Conservation (phyloP, 2,113 vertebrate genomes). For the Balaenoptera acutorostrata region DNA sequence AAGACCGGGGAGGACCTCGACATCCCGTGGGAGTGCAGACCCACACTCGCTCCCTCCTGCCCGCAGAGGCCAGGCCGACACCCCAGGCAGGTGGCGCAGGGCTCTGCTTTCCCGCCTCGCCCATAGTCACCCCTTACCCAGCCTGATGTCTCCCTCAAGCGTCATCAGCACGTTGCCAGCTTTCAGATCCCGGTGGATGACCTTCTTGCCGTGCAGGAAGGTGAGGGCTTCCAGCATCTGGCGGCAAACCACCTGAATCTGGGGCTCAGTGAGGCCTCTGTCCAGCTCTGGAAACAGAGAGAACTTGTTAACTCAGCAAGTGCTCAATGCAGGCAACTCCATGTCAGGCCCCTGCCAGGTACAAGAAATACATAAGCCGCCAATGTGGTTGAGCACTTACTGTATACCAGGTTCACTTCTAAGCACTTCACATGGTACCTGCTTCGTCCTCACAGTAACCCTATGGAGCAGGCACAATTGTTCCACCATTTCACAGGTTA, state of each 20-base stretch:
- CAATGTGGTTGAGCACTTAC: rapidly evolving
- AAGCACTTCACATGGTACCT: not conserved
- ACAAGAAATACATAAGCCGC: not conserved
- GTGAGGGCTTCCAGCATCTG: slow-evolving; percentile 94
- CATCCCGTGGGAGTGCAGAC: not conserved
- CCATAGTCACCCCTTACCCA: slow-evolving; percentile 83
- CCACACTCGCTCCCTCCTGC: too few relatives aligned
- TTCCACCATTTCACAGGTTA: not conserved
- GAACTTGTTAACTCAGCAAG: not conserved
- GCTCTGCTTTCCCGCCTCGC: not conserved
- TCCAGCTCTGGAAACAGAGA: slow-evolving; percentile 87
- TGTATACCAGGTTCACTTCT: rapidly evolving
- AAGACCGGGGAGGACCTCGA: rapidly evolving
- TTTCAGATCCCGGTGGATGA: slow-evolving; percentile 98
- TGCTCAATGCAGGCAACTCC: rapidly evolving
- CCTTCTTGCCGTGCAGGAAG: slow-evolving; percentile 94
- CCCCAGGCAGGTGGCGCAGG: rapidly evolving
- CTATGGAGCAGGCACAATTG: not conserved
- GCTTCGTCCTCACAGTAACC: not conserved
- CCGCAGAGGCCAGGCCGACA: not conserved
- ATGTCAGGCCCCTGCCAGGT: not conserved
- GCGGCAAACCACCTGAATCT: slow-evolving; percentile 93
- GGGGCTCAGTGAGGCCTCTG: slow-evolving; percentile 90
- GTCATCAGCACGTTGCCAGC: slow-evolving; percentile 96
- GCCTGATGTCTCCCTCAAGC: slow-evolving; percentile 94